phyloP scores from a whole-genome alignment of 2,888 invertebrate genomes.

The Parnassius apollo region DNA sequence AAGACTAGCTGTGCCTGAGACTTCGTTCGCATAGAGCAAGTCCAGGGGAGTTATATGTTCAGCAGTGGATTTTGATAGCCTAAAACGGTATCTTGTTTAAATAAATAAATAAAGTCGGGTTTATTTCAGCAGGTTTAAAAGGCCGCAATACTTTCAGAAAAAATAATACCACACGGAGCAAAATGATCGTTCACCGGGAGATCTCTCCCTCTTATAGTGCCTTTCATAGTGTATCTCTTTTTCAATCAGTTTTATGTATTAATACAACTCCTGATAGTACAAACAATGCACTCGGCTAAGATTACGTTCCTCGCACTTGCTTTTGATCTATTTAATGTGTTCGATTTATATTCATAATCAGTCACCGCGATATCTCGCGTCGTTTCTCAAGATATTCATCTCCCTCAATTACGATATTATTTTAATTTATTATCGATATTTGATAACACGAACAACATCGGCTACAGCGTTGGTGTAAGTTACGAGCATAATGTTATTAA shows the following conservation, averaged over 20 bases:
- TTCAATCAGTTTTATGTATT: background rate
- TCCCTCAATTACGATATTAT: conserved; percentile 38
- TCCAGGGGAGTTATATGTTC: too few species aligned
- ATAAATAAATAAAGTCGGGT: too few species aligned
- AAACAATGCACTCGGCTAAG: background rate
- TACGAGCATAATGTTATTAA: background rate
- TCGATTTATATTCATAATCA: conserved; percentile 27
- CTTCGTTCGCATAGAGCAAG: too few species aligned
- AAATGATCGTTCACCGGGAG: too few species aligned
- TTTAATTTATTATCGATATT: conserved; percentile 42
- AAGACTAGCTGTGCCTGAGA: background rate
- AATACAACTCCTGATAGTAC: background rate
- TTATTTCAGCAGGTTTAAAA: too few species aligned
- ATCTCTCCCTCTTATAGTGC: too few species aligned
- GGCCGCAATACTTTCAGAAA: too few species aligned
- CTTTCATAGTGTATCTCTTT: too few species aligned
- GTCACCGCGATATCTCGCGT: conserved; percentile 31
- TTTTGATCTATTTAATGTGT: conserved; percentile 13
- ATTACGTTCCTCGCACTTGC: background rate
- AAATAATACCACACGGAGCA: too few species aligned
- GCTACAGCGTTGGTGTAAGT: conserved; percentile 10
- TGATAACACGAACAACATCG: conserved; percentile 39
- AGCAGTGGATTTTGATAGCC: too few species aligned
- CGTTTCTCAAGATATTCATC: conserved; percentile 40
- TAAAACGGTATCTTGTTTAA: too few species aligned